Conservation (phyloP, 1,140 invertebrate species). For the Pinna nobilis region DNA sequence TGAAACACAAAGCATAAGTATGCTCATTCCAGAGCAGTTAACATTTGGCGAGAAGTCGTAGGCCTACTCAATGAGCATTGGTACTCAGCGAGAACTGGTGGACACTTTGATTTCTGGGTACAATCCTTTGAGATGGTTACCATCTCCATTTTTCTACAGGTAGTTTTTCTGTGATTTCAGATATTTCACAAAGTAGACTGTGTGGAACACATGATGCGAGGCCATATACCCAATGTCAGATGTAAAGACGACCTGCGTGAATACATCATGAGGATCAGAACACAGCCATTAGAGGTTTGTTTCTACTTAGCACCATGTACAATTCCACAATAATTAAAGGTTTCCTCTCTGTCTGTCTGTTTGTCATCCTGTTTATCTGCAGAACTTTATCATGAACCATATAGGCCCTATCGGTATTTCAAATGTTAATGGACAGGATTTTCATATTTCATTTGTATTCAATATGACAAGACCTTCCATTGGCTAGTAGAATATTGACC, state of each 20-base stretch:
- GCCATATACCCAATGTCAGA: constrained; percentile 52
- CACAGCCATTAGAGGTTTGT: constrained; percentile 50
- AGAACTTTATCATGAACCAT: background rate
- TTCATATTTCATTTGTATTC: background rate
- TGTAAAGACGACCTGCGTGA: constrained; percentile 57
- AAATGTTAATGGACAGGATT: background rate
- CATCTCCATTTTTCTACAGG: background rate
- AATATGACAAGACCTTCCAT: background rate
- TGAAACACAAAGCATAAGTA: too few relatives aligned
- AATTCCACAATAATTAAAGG: background rate
- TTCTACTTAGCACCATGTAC: background rate
- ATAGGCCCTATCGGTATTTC: background rate
- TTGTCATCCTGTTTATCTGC: background rate
- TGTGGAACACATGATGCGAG: constrained; percentile 55
- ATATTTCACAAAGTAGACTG: constrained; percentile 62
- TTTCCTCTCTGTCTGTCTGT: background rate
- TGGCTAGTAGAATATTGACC: too few relatives aligned
- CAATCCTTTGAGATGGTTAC: background rate
- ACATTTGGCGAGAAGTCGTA: too few relatives aligned
- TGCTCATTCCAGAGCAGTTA: too few relatives aligned
- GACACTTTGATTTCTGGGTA: background rate
- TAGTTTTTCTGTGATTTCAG: constrained; percentile 29
- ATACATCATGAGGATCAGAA: constrained; percentile 65
- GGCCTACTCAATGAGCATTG: background rate
- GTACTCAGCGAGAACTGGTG: background rate